These are phyloP conservation scores for Rallus crepitans DNA, from an alignment of 2,797 vertebrate species.

Conservation along the genomic window DNA sequence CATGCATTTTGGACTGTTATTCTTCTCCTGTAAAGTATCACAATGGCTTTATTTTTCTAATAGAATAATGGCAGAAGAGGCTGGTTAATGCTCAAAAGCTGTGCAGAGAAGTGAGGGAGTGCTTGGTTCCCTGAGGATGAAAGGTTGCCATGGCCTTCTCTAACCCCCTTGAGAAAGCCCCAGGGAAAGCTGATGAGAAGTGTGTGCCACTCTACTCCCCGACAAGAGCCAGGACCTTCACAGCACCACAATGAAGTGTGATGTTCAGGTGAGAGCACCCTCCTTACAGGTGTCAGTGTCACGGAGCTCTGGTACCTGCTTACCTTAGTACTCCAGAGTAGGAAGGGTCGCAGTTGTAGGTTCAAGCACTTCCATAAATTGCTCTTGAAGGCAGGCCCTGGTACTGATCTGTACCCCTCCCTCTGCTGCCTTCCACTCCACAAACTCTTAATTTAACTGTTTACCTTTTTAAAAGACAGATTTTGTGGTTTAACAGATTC, in stretches of 20 bases:
- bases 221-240: neutral
- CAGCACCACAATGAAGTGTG: neutral
- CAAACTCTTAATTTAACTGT: neutral
- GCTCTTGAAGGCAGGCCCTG: neutral
- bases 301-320: neutral
- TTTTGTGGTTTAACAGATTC: neutral
- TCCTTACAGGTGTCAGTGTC: neutral
- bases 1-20: neutral
- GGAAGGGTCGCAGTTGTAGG: neutral
- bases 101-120: fast-evolving
- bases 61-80: neutral
- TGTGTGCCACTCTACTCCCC: neutral
- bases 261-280: neutral
- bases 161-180: neutral
- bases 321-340: fast-evolving
- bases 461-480: neutral
- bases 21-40: neutral
- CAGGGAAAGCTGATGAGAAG: neutral
- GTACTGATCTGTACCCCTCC: neutral
- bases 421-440: neutral
- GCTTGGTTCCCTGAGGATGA: fast-evolving
- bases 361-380: neutral
- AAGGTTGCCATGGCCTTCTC: neutral
- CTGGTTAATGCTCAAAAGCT: neutral
- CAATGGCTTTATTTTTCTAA: neutral